Evolutionary conservation across 2,113 vertebrate species (phyloP).

Genomic region (Hoplias malabaricus): DNA sequence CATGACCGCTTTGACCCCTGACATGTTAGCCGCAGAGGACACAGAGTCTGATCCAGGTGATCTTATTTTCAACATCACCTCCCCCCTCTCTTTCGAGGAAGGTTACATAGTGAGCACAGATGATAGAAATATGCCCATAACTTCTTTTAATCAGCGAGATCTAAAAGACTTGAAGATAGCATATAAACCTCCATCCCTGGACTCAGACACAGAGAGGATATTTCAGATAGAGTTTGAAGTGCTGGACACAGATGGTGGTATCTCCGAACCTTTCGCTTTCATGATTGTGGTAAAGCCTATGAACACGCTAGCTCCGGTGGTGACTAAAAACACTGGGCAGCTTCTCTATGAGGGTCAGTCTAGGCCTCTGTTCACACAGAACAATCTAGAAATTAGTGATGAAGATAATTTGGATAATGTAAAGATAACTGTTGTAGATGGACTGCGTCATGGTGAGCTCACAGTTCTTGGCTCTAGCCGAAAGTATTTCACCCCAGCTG

Average conservation of each 20-base stretch:
- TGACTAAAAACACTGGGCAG: conserved; percentile 89
- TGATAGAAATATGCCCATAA: conserved; percentile 87
- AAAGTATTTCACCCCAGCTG: conserved; percentile 81
- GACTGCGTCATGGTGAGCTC: conserved; percentile 85
- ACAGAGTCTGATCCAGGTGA: conserved; percentile 79
- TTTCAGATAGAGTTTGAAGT: conserved; percentile 91
- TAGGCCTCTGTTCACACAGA: conserved; percentile 78
- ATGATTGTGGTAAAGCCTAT: conserved; percentile 95
- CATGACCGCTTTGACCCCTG: conserved; percentile 87
- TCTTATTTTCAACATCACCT: conserved; percentile 91
- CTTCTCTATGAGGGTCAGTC: conserved; percentile 94
- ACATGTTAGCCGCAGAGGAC: conserved; percentile 91
- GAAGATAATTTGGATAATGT: conserved; percentile 87
- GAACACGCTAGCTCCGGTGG: conserved; percentile 89
- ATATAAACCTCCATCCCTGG: conserved; percentile 85
- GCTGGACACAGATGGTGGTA: conserved; percentile 86
- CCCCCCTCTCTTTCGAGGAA: conserved; percentile 82
- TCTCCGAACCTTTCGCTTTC: conserved; percentile 90
- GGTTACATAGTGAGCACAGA: conserved; percentile 93
- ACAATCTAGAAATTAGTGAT: conserved; percentile 87
- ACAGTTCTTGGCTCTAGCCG: conserved; percentile 74
- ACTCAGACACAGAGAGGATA: conserved; percentile 85
- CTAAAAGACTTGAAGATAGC: conserved; percentile 86
- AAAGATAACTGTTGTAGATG: conserved; percentile 81
- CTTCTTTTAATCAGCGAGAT: conserved; percentile 89